Conservation (phyloP, 2,797 vertebrate species). For the Pipistrellus kuhlii region DNA sequence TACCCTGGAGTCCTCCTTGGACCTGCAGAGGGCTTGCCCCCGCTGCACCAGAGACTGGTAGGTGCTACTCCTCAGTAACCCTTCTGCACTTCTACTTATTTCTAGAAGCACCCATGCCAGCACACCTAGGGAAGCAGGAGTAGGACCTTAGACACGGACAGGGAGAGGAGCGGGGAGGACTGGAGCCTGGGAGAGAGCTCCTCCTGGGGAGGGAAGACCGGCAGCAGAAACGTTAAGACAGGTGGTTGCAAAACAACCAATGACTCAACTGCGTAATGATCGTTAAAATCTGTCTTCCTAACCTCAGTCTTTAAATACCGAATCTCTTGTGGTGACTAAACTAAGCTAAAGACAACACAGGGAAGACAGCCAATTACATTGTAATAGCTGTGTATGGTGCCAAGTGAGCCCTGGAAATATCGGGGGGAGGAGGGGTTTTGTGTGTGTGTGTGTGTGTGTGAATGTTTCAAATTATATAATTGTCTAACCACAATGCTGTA, state of each 20-base stretch:
- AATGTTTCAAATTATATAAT: neutral
- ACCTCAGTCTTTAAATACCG: neutral
- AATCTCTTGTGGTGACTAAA: neutral
- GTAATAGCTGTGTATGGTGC: neutral
- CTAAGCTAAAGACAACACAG: neutral
- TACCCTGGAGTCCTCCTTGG: neutral
- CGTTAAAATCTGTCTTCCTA: neutral
- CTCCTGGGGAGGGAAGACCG: neutral
- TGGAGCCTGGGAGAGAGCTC: accelerated
- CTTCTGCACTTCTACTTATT: accelerated
- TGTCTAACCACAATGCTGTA: neutral
- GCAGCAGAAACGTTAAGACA: neutral
- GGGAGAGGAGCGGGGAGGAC: neutral
- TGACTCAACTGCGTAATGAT: neutral
- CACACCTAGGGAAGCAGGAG: neutral
- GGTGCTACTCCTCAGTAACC: accelerated
- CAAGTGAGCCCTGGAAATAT: neutral
- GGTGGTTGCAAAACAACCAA: neutral
- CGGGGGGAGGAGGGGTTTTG: accelerated
- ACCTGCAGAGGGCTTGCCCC: neutral
- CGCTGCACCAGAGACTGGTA: neutral
- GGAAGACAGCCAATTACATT: neutral
- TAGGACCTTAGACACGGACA: neutral
- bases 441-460: too few species aligned
- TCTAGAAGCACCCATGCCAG: neutral